These are phyloP conservation scores for Potorous gilbertii DNA, from an alignment of 2,797 vertebrate species.

Conservation along the genomic window DNA sequence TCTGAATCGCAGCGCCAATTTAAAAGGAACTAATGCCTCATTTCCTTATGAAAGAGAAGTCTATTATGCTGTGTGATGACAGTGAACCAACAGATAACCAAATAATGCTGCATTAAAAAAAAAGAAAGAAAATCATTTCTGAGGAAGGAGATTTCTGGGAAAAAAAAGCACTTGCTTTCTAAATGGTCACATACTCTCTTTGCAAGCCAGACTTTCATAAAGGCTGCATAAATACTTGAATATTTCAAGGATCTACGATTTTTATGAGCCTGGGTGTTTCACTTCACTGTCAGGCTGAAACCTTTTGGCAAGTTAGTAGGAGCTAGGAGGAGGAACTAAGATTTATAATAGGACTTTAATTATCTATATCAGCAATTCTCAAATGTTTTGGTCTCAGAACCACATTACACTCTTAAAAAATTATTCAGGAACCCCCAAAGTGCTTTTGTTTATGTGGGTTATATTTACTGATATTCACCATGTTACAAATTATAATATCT, in stretches of 20 bases:
- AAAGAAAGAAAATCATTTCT: conserved; percentile 39
- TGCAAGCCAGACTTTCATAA: conserved; percentile 23
- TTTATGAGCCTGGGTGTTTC: neutral
- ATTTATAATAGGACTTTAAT: neutral
- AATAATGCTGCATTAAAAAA: conserved; percentile 15
- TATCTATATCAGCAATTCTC: neutral
- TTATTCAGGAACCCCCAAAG: neutral
- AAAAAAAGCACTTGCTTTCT: conserved; percentile 25
- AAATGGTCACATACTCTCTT: conserved; percentile 32
- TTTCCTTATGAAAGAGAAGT: conserved; percentile 64
- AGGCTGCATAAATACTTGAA: conserved; percentile 12
- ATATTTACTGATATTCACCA: neutral
- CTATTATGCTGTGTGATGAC: conserved; percentile 50
- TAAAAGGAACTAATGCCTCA: conserved; percentile 68
- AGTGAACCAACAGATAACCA: conserved; percentile 62
- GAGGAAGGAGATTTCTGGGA: conserved; percentile 43
- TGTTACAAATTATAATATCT: neutral
- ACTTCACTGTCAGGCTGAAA: neutral
- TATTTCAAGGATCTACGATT: conserved; percentile 26
- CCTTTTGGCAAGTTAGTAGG: neutral
- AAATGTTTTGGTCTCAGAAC: neutral
- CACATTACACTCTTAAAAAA: neutral
- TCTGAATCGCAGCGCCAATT: conserved; percentile 59
- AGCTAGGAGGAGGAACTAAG: neutral
- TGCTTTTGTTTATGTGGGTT: neutral